Percentiles rank a stretch among this genome's conserved stretches.
phyloP scores from a whole-genome alignment of 2,888 invertebrate species.

The Epinotia ramella region DNA sequence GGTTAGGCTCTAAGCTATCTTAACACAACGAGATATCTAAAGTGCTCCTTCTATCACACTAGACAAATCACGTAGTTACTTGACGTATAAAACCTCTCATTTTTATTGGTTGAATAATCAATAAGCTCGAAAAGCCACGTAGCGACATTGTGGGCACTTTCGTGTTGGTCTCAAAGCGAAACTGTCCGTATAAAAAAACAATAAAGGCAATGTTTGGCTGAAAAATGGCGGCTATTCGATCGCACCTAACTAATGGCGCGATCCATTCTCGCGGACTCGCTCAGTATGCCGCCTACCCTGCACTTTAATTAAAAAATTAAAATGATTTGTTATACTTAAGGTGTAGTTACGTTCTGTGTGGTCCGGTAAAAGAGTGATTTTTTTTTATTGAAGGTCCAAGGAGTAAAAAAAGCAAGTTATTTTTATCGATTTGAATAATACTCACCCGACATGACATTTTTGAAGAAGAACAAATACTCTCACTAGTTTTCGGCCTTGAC shows the following conservation, averaged over 20 bases:
- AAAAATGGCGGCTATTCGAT: slow-evolving; percentile 32
- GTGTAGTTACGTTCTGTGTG: too few species aligned
- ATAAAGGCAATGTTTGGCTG: slow-evolving; percentile 27
- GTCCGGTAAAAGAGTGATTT: too few species aligned
- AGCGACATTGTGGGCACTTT: slow-evolving; percentile 6
- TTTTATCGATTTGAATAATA: too few species aligned
- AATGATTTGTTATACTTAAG: slow-evolving; percentile 28
- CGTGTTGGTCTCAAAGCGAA: slow-evolving; percentile 18
- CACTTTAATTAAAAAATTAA: slow-evolving; percentile 42
- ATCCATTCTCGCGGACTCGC: slow-evolving; percentile 32
- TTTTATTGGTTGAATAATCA: background rate
- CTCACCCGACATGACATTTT: too few species aligned
- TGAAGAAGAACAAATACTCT: too few species aligned
- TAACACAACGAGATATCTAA: background rate
- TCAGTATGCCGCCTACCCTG: slow-evolving; percentile 24
- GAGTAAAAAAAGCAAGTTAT: too few species aligned
- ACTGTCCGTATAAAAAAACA: slow-evolving; percentile 42
- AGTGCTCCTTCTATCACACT: background rate
- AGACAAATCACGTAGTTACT: background rate
- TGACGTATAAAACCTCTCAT: background rate
- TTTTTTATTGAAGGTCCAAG: too few species aligned
- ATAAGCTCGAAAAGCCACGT: slow-evolving; percentile 10
- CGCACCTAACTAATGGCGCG: slow-evolving; percentile 33
- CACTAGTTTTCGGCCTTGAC: too few species aligned
- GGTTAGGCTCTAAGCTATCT: too few species aligned